phyloP scores from a whole-genome alignment of 2,888 invertebrate species.

The Phaedon cochleariae region DNA sequence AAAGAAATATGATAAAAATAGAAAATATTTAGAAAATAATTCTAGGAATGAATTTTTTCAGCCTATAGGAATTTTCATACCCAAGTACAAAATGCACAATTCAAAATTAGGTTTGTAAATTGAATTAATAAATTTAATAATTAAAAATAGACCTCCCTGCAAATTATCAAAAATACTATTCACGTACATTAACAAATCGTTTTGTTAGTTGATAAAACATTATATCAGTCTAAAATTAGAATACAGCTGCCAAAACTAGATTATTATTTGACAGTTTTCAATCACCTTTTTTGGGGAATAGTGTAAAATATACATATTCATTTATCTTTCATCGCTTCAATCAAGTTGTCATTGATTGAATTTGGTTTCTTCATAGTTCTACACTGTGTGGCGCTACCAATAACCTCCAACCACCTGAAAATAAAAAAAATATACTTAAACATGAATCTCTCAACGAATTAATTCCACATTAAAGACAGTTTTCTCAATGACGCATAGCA shows the following conservation, averaged over 20 bases:
- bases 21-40: slow-evolving; percentile 16
- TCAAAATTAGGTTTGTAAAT: slow-evolving; percentile 5
- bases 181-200: background rate
- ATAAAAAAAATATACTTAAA: background rate
- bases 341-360: slow-evolving; percentile 53
- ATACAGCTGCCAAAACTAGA: slow-evolving; percentile 5
- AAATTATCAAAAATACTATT: background rate
- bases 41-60: slow-evolving; percentile 30
- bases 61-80: slow-evolving; percentile 20
- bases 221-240: slow-evolving; percentile 13
- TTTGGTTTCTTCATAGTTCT: slow-evolving; percentile 49
- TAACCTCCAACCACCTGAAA: slow-evolving; percentile 62
- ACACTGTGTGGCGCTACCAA: slow-evolving; percentile 77
- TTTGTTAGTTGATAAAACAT: background rate
- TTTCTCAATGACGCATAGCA: no score
- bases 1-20: slow-evolving; percentile 20
- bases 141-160: background rate
- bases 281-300: background rate
- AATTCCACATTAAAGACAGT: no score
- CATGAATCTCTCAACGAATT: background rate
- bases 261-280: background rate
- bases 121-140: background rate
- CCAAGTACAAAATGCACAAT: slow-evolving; percentile 10
- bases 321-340: slow-evolving; percentile 35
- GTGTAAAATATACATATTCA: slow-evolving; percentile 1